A percentile compares a stretch with the other conserved stretches of the same genome.
These are phyloP conservation scores for Cinclus mexicanus DNA, from an alignment of 2,113 vertebrate genomes.

Conservation along the genomic window DNA sequence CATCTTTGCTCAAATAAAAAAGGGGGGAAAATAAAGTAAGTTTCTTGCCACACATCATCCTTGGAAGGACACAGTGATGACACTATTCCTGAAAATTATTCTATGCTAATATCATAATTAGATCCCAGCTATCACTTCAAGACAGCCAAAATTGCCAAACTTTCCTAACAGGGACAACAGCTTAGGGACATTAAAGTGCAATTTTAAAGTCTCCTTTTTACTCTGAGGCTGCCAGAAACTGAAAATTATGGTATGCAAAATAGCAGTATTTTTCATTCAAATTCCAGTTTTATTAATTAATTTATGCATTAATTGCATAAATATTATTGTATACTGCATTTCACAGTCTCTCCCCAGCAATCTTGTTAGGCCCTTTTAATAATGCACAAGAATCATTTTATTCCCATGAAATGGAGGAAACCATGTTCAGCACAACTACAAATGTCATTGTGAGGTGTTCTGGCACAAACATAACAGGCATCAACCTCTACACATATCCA, in stretches of 20 bases:
- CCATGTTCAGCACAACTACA: neutral
- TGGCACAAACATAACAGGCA: neutral
- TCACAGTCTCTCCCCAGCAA: neutral
- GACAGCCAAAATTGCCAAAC: neutral
- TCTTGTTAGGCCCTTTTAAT: conserved; percentile 2
- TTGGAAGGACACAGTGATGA: neutral
- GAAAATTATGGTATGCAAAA: neutral
- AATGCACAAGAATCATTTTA: neutral
- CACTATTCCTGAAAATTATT: neutral
- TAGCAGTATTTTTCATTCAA: neutral
- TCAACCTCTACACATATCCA: neutral
- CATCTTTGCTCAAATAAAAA: neutral
- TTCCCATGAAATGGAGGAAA: neutral
- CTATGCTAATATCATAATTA: neutral
- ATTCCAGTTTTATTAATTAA: neutral
- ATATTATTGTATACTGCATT: neutral
- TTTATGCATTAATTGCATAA: neutral
- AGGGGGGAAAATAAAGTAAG: rapidly evolving
- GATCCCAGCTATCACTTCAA: neutral
- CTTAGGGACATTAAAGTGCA: neutral
- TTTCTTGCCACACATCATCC: neutral
- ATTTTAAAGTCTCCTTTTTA: neutral
- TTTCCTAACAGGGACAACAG: neutral
- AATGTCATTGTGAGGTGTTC: neutral
- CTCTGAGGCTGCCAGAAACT: neutral